Base-by-base conservation (phyloP, 2,888 invertebrate species). In the Dryomyza anilis region DNA sequence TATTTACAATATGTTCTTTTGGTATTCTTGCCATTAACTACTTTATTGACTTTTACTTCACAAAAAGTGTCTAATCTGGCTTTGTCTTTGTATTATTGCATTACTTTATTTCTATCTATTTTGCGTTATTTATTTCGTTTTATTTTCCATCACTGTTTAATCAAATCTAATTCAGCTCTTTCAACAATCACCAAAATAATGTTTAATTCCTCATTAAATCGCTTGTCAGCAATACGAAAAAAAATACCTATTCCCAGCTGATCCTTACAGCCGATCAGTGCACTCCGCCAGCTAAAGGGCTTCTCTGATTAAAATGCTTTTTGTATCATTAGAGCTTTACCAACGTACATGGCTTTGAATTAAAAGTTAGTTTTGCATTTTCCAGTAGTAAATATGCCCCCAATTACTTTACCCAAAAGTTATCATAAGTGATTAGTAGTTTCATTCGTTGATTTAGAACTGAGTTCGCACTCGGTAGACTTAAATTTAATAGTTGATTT, bases 141-240 rank as follows among this genome's bases (percentile, higher is more conserved):
- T 52, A 23, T 48, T 50, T 60, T 36, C 23, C 25, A 21, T 6
- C 21, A 61, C 27, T 52, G 39, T 16, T 39, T 8, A 59, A 63
- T 66, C 43, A 66, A 67, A 73, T 71, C 79, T 79, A 79, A 79
- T 79, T 79, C 75, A 79, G 79, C 79, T 79, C 77, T 79, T 79
- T 79, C 79, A 79, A 79, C 79, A 79, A 79, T 77, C 73, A 77
- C 79, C 79, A 78, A 75, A 70, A 72, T 72, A 76, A 77, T 77
- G 75, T 77, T 74, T 52, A 71, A 77, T 71, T 79, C 79, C 79
- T 79, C 79, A 79, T 74, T 66, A 66, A 57, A 52, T 52, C 61
- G 61, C 61, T 53, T 61, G 39, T 53, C 61, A 53, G 61, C 61
- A 61, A 61, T 12, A 50, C 48, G 6, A 21, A 30, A 45, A 57